Conservation (phyloP, 2,888 invertebrate species). For the Coenonympha arcania region DNA sequence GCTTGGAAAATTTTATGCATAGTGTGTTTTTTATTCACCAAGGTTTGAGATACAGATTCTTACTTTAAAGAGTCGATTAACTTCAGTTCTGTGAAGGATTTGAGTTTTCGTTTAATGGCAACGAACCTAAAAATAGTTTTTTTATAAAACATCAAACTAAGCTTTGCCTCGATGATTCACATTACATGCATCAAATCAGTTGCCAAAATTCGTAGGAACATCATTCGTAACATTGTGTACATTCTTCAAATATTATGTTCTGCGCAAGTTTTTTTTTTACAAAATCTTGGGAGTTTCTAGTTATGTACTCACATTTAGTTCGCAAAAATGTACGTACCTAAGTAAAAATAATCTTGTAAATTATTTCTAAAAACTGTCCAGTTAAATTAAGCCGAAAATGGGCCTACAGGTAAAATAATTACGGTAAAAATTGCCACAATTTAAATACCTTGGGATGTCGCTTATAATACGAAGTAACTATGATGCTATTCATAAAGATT, state of each 20-base stretch:
- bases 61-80: background rate
- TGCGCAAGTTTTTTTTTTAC: background rate
- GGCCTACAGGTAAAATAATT: no score
- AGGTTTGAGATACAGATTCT: background rate
- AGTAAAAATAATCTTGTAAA: no score
- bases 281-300: background rate
- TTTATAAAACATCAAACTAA: no score
- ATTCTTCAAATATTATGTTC: constrained; percentile 17
- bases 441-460: no score
- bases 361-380: no score
- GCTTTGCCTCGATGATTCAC: constrained; percentile 13
- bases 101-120: background rate
- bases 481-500: no score
- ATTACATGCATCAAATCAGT: constrained; percentile 10
- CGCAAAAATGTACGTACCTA: no score
- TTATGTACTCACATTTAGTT: no score
- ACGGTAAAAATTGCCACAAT: no score
- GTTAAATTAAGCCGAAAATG: no score
- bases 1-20: background rate
- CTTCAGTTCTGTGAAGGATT: background rate
- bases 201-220: constrained; percentile 20
- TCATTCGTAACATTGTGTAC: background rate
- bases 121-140: constrained; percentile 7
- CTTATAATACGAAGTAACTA: no score
- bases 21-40: background rate